Base-by-base conservation (phyloP, 2,888 invertebrate genomes). In the Amphipoea lucens region DNA sequence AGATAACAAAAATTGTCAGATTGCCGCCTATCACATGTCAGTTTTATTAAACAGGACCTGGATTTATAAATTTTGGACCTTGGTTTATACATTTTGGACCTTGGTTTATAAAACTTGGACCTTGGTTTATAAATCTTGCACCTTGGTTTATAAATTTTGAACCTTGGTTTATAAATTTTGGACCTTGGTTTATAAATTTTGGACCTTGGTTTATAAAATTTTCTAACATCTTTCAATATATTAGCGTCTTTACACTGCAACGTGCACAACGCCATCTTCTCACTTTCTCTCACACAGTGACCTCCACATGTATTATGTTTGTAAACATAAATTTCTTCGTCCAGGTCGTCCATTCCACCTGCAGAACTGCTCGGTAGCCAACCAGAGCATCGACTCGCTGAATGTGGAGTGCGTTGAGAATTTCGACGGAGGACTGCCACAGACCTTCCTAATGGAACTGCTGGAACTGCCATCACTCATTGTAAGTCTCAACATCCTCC, bases 371-470 rank as follows among this genome's bases (percentile, higher is more conserved):
- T 98, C 98, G n/a, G 98, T 99, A 57, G 98, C 98, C 78, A 99
- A 99, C 95, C 98, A 99, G 95, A 99, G 99, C 78, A 97, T 98
- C 85, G 98, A 99, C 92, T 98, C 98, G 0, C 93, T 99, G 80
- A 98, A 98, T 94, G 98, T 99, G 72, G 98, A 98, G 88, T 99
- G 99, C 94, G 97, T 98, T 76, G 99, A 99, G 95, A 98, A 98
- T 90, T 98, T 98, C 95, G 98, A 98, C 91, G 99, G 99, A 69
- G 99, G 99, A 17, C 97, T 99, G 70, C 98, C 98, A 6, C 99
- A 99, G 95, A 98, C 98, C 91, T 99, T 99, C 95, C 97, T 98
- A 84, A 97, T 98, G 97, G 98, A 98, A 93, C 96, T 98, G 75
- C 97, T 98, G 74, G 98, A 98, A 92, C 94, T 98, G 86, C 98